Conservation (phyloP, 2,888 invertebrate genomes). For the Boloria selene region DNA sequence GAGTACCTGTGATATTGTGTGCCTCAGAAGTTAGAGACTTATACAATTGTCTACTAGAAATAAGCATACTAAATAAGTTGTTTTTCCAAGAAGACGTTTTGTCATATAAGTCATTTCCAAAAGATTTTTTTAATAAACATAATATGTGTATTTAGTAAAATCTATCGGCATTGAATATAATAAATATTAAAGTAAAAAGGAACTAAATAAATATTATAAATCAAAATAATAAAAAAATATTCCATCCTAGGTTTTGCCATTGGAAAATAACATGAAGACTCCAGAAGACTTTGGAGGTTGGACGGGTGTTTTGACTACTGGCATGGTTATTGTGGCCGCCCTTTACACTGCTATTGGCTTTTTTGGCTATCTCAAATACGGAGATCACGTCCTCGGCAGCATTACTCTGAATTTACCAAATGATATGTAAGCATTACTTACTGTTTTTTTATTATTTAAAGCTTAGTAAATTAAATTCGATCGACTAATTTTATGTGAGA, state of each 20-base stretch:
- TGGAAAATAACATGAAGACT: conserved; percentile 95
- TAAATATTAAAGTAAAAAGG: too few species aligned
- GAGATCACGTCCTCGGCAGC: conserved; percentile 90
- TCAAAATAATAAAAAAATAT: not conserved
- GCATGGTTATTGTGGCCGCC: conserved; percentile 92
- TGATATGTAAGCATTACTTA: conserved; percentile 84
- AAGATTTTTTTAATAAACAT: too few species aligned
- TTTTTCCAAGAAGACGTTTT: too few species aligned
- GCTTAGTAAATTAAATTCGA: too few species aligned
- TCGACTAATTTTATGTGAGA: not conserved
- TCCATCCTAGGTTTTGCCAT: conserved; percentile 87
- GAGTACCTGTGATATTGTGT: too few species aligned
- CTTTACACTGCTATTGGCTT: conserved; percentile 94
- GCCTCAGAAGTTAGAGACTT: too few species aligned
- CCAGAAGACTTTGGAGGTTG: conserved; percentile 93
- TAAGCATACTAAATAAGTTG: too few species aligned
- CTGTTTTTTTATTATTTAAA: too few species aligned
- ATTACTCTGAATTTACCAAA: conserved; percentile 93
- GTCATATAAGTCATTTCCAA: too few species aligned
- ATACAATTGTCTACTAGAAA: too few species aligned
- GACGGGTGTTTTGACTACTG: conserved; percentile 93
- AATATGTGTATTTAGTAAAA: too few species aligned
- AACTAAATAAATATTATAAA: not conserved
- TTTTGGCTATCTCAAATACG: conserved; percentile 95
- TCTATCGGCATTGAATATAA: too few species aligned